Percentiles rank a stretch among this genome's conserved stretches.
Evolutionary conservation across 2,113 vertebrate genomes (phyloP).

Genomic region (Coptodon bakossiorum): DNA sequence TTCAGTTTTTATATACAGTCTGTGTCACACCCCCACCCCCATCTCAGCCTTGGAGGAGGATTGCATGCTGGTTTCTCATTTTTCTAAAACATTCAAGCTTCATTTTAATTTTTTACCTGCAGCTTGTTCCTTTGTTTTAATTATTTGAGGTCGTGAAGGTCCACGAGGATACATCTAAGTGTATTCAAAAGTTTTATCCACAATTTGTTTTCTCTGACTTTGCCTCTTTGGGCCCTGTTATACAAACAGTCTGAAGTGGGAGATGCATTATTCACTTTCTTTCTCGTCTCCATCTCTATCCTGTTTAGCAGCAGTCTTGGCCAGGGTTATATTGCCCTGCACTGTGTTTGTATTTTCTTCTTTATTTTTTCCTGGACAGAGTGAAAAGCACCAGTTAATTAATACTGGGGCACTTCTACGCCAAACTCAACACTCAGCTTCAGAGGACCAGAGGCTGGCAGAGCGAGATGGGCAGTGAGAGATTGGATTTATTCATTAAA

Average conservation of each 20-base stretch:
- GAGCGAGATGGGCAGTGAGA: neutral
- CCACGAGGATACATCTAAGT: neutral
- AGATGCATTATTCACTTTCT: neutral
- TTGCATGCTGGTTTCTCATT: rapidly evolving
- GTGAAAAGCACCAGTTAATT: constrained; percentile 27
- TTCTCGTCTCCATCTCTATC: neutral
- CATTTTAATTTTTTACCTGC: neutral
- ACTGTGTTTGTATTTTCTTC: neutral
- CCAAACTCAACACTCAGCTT: constrained; percentile 12
- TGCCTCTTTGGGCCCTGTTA: neutral
- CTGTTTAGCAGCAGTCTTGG: neutral
- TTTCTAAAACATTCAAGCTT: neutral
- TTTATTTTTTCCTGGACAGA: neutral
- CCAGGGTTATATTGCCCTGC: neutral
- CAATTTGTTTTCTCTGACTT: neutral
- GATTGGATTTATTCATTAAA: constrained; percentile 37
- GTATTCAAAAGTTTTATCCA: neutral
- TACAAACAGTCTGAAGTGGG: neutral
- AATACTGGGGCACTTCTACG: constrained; percentile 2
- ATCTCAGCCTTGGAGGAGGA: neutral
- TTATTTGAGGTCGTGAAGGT: rapidly evolving
- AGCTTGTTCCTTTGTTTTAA: neutral
- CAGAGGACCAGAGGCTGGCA: constrained; percentile 25
- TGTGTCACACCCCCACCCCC: rapidly evolving
- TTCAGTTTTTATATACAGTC: neutral